phyloP scores from a whole-genome alignment of 2,113 vertebrate genomes.

The Diadophis punctatus region DNA sequence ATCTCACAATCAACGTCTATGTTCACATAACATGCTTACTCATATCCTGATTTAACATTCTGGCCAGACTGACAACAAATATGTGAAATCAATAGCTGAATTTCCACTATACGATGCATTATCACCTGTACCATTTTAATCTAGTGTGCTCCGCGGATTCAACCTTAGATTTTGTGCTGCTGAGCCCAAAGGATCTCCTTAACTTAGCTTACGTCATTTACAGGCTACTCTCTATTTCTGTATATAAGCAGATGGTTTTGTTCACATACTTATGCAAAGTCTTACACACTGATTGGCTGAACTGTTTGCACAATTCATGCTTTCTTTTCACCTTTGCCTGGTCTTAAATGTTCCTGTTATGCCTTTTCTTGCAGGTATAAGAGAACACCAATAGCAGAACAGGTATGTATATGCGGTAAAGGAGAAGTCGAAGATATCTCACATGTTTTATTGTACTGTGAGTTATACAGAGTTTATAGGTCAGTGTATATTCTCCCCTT shows the following conservation, averaged over 20 bases:
- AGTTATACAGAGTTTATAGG: too few relatives aligned
- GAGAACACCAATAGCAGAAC: too few relatives aligned
- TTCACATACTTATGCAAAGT: not conserved
- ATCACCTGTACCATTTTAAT: not conserved
- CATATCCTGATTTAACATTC: not conserved
- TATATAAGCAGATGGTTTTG: not conserved
- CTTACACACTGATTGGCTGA: not conserved
- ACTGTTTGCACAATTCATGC: not conserved
- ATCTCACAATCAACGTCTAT: not conserved
- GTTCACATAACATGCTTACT: not conserved
- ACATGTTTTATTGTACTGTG: too few relatives aligned
- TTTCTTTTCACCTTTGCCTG: not conserved
- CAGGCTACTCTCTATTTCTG: not conserved
- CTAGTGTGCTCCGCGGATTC: not conserved
- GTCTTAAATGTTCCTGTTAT: not conserved
- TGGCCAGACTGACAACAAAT: not conserved
- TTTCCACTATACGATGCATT: not conserved
- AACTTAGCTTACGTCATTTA: not conserved
- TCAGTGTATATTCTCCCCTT: too few relatives aligned
- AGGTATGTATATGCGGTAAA: too few relatives aligned
- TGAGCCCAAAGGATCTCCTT: not conserved
- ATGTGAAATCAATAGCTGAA: not conserved
- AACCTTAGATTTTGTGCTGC: not conserved
- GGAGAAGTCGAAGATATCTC: too few relatives aligned
- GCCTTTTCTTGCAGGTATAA: not conserved